Evolutionary conservation across 1,140 invertebrate genomes (phyloP).

Genomic region (Lerema accius): DNA sequence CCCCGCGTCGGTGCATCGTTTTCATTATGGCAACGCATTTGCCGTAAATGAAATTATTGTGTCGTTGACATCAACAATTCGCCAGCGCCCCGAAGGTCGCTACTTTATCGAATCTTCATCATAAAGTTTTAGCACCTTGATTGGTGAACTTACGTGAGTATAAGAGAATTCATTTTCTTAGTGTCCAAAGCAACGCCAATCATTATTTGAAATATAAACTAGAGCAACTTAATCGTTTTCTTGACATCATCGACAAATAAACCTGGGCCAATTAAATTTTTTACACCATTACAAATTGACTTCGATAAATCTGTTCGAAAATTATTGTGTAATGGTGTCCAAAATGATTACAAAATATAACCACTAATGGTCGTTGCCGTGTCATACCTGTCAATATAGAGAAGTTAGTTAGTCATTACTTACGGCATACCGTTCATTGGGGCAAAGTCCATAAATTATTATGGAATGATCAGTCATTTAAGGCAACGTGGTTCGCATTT

Average conservation of each 20-base stretch:
- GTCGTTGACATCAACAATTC: slow-evolving; percentile 40
- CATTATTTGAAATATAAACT: neutral
- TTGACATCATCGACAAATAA: neutral
- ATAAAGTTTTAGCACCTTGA: too few species aligned
- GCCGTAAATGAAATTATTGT: slow-evolving; percentile 33
- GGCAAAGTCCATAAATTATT: slow-evolving; percentile 18
- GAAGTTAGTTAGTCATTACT: slow-evolving; percentile 7
- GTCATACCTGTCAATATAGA: slow-evolving; percentile 13
- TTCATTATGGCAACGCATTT: slow-evolving; percentile 38
- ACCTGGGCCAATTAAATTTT: neutral
- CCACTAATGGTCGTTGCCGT: neutral
- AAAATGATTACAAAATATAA: slow-evolving; percentile 12
- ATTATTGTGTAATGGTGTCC: neutral
- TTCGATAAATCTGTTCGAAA: neutral
- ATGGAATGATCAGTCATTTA: slow-evolving; percentile 5
- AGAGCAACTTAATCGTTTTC: neutral
- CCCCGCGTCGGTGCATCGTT: slow-evolving; percentile 38
- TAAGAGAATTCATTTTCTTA: too few species aligned
- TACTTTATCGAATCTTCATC: neutral
- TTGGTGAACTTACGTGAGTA: too few species aligned
- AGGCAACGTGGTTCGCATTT: slow-evolving; percentile 1
- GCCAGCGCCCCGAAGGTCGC: slow-evolving; percentile 13
- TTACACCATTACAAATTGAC: neutral
- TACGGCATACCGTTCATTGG: slow-evolving; percentile 12
- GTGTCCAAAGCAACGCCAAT: neutral